Evolutionary conservation across 2,888 invertebrate species (phyloP).

Genomic region (Lycia hirtaria): DNA sequence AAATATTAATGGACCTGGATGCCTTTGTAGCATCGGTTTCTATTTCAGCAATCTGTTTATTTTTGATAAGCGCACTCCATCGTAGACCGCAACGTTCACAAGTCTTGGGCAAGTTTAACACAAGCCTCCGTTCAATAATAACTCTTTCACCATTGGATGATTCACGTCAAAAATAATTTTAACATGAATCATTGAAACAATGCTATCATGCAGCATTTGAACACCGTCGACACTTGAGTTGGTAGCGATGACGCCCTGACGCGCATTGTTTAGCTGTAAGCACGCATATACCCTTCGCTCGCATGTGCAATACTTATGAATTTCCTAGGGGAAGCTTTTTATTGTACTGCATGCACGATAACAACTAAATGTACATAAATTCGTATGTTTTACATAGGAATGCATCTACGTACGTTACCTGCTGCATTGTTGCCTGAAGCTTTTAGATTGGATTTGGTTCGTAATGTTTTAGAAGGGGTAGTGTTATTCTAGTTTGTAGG

Average conservation of each 20-base stretch:
- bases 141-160: no score
- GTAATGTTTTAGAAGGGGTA: slow-evolving; percentile 14
- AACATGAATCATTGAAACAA: no score
- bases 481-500: slow-evolving; percentile 18
- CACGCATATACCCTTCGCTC: slow-evolving; percentile 71
- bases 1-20: no score
- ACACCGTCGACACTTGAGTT: slow-evolving; percentile 65
- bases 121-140: no score
- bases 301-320: slow-evolving; percentile 75
- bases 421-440: slow-evolving; percentile 17
- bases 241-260: slow-evolving; percentile 73
- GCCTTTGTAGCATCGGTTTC: no score
- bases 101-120: no score
- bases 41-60: no score
- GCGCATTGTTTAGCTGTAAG: slow-evolving; percentile 78
- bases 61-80: no score
- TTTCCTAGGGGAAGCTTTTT: slow-evolving; percentile 73
- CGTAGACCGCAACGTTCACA: no score
- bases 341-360: slow-evolving; percentile 63
- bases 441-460: slow-evolving; percentile 29
- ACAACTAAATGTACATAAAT: slow-evolving; percentile 60
- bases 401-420: slow-evolving; percentile 24
- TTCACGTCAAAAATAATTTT: no score
- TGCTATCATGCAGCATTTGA: slow-evolving; percentile 71
- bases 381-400: slow-evolving; percentile 34